Evolutionary conservation across 2,113 vertebrate genomes (phyloP).

Genomic region (Gymnarchus niloticus): DNA sequence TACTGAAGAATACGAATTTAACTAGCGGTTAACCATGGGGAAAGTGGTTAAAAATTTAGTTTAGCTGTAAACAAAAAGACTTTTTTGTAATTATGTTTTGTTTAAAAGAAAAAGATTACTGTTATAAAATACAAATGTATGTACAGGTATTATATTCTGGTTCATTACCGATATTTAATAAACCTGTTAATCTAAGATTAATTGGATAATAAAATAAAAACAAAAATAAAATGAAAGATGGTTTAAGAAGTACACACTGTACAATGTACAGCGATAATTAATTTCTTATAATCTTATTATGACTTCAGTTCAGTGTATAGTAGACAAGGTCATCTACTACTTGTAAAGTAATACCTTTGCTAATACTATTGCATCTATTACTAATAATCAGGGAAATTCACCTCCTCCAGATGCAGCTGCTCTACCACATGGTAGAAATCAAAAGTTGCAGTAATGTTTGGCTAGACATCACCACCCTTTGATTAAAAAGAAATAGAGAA

Average conservation of each 20-base stretch:
- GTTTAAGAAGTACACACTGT: conserved; percentile 35
- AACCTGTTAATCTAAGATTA: conserved; percentile 50
- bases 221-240: conserved; percentile 28
- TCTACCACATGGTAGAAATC: conserved; percentile 39
- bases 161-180: conserved; percentile 59
- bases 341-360: conserved; percentile 36
- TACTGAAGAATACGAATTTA: background rate
- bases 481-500: conserved; percentile 37
- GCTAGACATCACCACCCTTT: conserved; percentile 10
- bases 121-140: conserved; percentile 73
- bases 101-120: conserved; percentile 56
- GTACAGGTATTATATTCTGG: conserved; percentile 66
- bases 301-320: conserved; percentile 39
- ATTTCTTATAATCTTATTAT: conserved; percentile 29
- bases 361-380: conserved; percentile 42
- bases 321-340: conserved; percentile 43
- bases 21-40: no score
- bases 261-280: conserved; percentile 40
- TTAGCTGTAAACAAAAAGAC: conserved; percentile 37
- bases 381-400: conserved; percentile 40
- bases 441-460: conserved; percentile 22
- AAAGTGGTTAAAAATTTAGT: background rate
- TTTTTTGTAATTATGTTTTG: conserved; percentile 40
- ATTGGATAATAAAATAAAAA: conserved; percentile 34
- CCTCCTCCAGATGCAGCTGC: conserved; percentile 40